These are phyloP conservation scores for Cantharis nigra DNA, from an alignment of 2,888 invertebrate species.

Conservation along the genomic window DNA sequence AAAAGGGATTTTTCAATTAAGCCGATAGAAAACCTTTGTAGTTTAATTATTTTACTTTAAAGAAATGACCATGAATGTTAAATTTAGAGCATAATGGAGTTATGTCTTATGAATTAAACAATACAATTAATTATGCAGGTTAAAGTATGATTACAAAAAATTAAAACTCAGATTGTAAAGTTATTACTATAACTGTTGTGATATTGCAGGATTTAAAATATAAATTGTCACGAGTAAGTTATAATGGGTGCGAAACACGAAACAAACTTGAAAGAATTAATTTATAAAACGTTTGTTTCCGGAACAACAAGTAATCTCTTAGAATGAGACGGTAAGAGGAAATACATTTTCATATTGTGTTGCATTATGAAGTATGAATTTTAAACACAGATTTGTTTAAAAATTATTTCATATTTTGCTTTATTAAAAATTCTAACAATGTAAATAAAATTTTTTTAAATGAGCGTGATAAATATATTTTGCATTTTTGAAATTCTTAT, in stretches of 20 bases:
- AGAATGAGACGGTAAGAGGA: conserved; percentile 18
- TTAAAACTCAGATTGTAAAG: not conserved
- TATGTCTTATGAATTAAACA: not conserved
- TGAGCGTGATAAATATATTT: not conserved
- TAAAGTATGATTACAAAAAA: not conserved
- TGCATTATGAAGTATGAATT: not conserved
- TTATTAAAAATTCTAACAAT: not conserved
- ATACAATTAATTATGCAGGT: not conserved
- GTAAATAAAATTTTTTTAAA: not conserved
- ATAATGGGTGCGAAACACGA: conserved; percentile 23
- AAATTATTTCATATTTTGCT: not conserved
- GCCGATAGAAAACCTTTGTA: not conserved
- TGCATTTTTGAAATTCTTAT: not conserved
- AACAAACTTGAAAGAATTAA: conserved; percentile 22
- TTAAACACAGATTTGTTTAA: not conserved
- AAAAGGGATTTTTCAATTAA: not conserved
- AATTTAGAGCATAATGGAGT: not conserved
- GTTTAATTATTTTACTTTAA: not conserved
- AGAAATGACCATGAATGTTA: not conserved
- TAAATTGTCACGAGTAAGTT: conserved; percentile 28
- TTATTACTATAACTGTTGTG: not conserved
- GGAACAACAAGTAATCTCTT: conserved; percentile 26
- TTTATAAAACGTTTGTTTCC: conserved; percentile 30
- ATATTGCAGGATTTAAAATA: conserved; percentile 21
- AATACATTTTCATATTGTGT: conserved; percentile 20